These are phyloP conservation scores for Daktulosphaira vitifoliae DNA, from an alignment of 1,140 invertebrate species.

Conservation along the genomic window DNA sequence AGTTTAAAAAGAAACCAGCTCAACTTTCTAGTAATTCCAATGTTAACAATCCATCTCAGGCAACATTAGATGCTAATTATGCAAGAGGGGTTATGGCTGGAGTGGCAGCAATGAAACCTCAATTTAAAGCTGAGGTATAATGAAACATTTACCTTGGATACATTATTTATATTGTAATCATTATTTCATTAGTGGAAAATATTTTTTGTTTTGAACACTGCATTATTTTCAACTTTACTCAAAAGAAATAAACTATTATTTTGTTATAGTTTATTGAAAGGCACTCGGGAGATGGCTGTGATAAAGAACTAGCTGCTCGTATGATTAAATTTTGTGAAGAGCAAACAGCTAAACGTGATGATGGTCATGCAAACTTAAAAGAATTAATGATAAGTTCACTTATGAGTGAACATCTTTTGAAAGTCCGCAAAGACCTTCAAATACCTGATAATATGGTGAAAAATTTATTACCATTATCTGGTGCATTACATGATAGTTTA, in stretches of 20 bases:
- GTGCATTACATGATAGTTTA: slow-evolving; percentile 11
- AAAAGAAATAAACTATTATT: too few species aligned
- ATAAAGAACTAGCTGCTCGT: slow-evolving; percentile 24
- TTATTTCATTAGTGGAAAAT: too few species aligned
- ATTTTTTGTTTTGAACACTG: too few species aligned
- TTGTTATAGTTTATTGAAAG: slow-evolving; percentile 31
- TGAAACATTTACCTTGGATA: neutral
- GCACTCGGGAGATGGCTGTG: slow-evolving; percentile 20
- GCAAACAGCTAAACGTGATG: slow-evolving; percentile 16
- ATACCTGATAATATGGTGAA: slow-evolving; percentile 29
- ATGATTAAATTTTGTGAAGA: slow-evolving; percentile 32
- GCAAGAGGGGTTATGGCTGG: slow-evolving; percentile 42
- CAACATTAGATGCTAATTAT: slow-evolving; percentile 35
- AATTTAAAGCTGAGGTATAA: slow-evolving; percentile 20
- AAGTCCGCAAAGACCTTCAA: slow-evolving; percentile 26
- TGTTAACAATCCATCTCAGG: slow-evolving; percentile 38
- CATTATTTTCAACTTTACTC: too few species aligned
- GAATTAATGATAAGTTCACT: slow-evolving; percentile 23
- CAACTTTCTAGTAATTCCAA: neutral
- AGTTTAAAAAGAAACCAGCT: slow-evolving; percentile 59
- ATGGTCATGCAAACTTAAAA: slow-evolving; percentile 11
- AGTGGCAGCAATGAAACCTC: slow-evolving; percentile 37
- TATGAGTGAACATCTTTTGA: slow-evolving; percentile 19
- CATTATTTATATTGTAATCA: too few species aligned
- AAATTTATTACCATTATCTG: slow-evolving; percentile 13